phyloP scores from a whole-genome alignment of 30 jellyfish, hydroid and myxozoan genomes.

The Aurelia aurita complex sp. Pacific region DNA sequence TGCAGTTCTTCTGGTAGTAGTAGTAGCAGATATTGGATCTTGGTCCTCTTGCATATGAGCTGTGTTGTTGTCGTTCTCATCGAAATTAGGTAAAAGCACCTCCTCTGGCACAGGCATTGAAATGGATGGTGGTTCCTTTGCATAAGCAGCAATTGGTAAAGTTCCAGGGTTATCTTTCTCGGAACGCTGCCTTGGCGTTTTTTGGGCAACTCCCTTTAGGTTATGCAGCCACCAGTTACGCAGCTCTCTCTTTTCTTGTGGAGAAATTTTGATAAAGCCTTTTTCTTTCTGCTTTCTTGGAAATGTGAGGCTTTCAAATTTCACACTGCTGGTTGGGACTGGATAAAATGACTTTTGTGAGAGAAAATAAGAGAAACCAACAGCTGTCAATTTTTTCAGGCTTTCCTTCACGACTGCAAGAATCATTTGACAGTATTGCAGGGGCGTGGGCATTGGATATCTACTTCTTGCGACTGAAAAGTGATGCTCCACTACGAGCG shows the following conservation, averaged over 20 bases:
- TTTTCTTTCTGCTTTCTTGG: constrained; percentile 18
- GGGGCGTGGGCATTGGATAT: constrained; percentile 36
- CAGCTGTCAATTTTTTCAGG: constrained; percentile 38
- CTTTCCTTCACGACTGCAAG: constrained; percentile 24
- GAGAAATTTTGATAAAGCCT: constrained; percentile 11
- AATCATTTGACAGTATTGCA: constrained; percentile 25
- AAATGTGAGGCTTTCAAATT: constrained; percentile 27
- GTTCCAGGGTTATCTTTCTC: constrained; percentile 32
- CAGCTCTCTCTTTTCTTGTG: constrained; percentile 33
- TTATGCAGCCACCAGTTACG: constrained; percentile 21
- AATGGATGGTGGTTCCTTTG: constrained; percentile 33
- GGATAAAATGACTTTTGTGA: constrained; percentile 26
- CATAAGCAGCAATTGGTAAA: constrained; percentile 29
- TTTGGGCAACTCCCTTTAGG: constrained; percentile 22
- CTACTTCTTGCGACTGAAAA: constrained; percentile 20
- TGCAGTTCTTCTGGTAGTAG: no score
- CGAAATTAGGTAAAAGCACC: constrained; percentile 25
- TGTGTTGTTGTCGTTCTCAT: constrained; percentile 15
- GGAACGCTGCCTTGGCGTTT: constrained; percentile 32
- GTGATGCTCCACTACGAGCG: constrained; percentile 24
- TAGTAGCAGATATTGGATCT: no score
- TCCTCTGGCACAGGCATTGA: constrained; percentile 32
- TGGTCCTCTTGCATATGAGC: neutral
- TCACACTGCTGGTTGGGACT: constrained; percentile 39
- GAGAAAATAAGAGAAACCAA: constrained; percentile 20